These are phyloP conservation scores for Pachycephala philippinensis DNA, from an alignment of 2,113 vertebrate genomes.

Conservation along the genomic window DNA sequence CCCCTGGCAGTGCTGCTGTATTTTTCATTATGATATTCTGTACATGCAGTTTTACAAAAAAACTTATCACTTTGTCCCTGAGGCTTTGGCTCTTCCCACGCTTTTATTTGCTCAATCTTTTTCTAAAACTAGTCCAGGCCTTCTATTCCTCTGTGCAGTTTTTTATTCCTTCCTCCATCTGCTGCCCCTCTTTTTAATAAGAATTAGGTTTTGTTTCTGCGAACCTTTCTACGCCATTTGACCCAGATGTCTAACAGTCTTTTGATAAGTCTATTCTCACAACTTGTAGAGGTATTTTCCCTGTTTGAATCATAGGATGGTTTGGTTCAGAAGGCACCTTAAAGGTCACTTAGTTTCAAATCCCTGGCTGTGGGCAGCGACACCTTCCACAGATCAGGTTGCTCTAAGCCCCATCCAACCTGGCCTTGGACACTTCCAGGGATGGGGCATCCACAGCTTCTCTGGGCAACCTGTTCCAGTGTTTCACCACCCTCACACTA, in stretches of 20 bases:
- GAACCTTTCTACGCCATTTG: not conserved
- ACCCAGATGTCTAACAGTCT: not conserved
- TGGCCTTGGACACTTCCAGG: not conserved
- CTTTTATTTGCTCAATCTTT: not conserved
- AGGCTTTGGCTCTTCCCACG: not conserved
- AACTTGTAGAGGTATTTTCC: not conserved
- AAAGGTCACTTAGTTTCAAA: not conserved
- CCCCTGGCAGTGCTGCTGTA: not conserved
- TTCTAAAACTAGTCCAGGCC: not conserved
- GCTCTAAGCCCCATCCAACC: not conserved
- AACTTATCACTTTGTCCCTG: not conserved
- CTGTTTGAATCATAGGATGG: not conserved
- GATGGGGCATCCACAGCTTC: not conserved
- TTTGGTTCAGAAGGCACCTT: not conserved
- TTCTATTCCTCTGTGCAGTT: not conserved
- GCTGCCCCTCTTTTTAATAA: not conserved
- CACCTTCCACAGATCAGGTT: not conserved
- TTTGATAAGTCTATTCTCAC: not conserved
- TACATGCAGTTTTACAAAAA: not conserved
- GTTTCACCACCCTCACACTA: not conserved
- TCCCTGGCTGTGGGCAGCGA: fast-evolving
- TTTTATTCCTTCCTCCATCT: not conserved
- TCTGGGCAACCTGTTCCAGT: no score
- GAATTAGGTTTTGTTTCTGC: not conserved
- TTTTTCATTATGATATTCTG: constrained; percentile 14